Conservation (phyloP, 1,140 invertebrate species). For the Drosophila pachea region DNA sequence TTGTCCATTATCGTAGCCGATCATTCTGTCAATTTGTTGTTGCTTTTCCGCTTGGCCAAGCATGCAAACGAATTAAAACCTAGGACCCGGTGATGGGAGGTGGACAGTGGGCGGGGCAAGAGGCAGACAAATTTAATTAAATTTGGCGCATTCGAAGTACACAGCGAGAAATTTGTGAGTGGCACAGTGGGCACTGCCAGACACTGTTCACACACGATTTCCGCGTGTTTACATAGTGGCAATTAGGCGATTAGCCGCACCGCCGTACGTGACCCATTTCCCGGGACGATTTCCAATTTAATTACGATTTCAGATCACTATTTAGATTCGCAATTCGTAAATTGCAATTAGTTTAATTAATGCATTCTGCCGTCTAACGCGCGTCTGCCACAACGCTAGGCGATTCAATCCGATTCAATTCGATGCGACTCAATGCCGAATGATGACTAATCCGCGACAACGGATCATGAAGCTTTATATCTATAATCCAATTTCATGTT, state of each 20-base stretch:
- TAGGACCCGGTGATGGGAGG: slow-evolving; percentile 4
- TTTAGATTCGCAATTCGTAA: slow-evolving; percentile 57
- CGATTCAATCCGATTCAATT: slow-evolving; percentile 3
- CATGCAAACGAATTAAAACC: slow-evolving; percentile 73
- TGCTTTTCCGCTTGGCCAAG: slow-evolving; percentile 66
- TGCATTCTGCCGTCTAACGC: slow-evolving; percentile 56
- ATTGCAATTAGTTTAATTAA: slow-evolving; percentile 67
- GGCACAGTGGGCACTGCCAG: slow-evolving; percentile 33
- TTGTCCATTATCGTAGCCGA: slow-evolving; percentile 46
- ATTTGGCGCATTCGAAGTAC: slow-evolving; percentile 43
- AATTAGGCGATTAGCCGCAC: slow-evolving; percentile 64
- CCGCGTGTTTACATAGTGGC: slow-evolving; percentile 56
- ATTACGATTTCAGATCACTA: slow-evolving; percentile 66
- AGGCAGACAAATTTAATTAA: slow-evolving; percentile 64
- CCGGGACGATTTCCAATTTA: slow-evolving; percentile 34
- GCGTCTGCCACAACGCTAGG: slow-evolving; percentile 4
- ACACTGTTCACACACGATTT: slow-evolving; percentile 52
- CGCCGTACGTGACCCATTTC: slow-evolving; percentile 59
- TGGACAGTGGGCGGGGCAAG: slow-evolving; percentile 6
- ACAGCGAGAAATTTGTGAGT: neutral
- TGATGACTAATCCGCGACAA: slow-evolving; percentile 29
- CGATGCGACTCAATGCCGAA: neutral
- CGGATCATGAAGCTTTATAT: neutral
- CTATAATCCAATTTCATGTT: slow-evolving; percentile 11
- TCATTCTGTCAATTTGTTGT: slow-evolving; percentile 65